These are phyloP conservation scores for Antheraea pernyi DNA, from an alignment of 1,140 invertebrate species.

Conservation along the genomic window DNA sequence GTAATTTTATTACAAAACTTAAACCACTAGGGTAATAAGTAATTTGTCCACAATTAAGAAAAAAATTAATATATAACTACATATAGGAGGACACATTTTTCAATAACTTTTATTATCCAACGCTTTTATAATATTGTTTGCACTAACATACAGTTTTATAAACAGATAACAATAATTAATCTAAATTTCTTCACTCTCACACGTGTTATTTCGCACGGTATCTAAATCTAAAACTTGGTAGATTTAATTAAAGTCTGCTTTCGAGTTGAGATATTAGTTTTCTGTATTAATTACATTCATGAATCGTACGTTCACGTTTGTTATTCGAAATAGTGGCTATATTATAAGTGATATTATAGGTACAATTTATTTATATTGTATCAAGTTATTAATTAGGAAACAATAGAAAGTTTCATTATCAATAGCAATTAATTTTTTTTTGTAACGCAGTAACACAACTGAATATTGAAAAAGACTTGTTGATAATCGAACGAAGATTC, in stretches of 20 bases:
- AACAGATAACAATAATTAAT: constrained; percentile 51
- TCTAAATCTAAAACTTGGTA: constrained; percentile 36
- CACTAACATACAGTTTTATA: background rate
- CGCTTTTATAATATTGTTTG: background rate
- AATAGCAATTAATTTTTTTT: too few relatives aligned
- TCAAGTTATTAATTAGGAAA: too few relatives aligned
- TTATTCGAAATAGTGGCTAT: background rate
- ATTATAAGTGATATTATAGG: background rate
- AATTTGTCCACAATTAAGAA: too few relatives aligned
- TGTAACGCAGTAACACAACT: too few relatives aligned
- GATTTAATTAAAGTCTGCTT: constrained; percentile 52
- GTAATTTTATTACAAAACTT: too few relatives aligned
- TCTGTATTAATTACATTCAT: constrained; percentile 31
- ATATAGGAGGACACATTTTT: too few relatives aligned
- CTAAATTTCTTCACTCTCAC: constrained; percentile 47
- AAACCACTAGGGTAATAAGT: too few relatives aligned
- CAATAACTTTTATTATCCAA: too few relatives aligned
- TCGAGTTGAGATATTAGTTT: constrained; percentile 44
- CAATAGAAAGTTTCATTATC: too few relatives aligned
- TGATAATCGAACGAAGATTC: too few relatives aligned
- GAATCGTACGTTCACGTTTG: constrained; percentile 9
- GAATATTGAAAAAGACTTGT: too few relatives aligned
- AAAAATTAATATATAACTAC: too few relatives aligned
- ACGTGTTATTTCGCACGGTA: constrained; percentile 37
- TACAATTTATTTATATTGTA: background rate